Evolutionary conservation across 2,888 invertebrate species (phyloP), one percentile per base, ranked within the genome.

Genomic region (Diaphora mendica): DNA sequence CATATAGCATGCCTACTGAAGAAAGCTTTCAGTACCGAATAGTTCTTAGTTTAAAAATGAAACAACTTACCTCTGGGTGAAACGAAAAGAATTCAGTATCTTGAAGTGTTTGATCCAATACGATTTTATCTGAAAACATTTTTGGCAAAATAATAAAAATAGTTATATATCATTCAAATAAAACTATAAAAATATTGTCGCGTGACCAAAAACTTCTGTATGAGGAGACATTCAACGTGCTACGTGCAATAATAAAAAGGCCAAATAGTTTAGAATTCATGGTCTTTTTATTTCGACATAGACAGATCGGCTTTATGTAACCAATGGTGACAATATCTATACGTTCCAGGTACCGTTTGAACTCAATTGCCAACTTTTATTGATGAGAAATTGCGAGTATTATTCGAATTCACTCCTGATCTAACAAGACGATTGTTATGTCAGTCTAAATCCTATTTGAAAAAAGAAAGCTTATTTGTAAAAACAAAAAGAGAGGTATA

Each of bases 51-150:
- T 65, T 23, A 65, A 35, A 0, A 20, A 23, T 35, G 35, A 0
- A 33, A 64, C 2, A 13, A 68, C 93, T 93, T 91, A 97, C 97
- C 89, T 96, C 90, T 0, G 94, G 94, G 87, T 96, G 96, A 39
- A 94, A 89, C 8, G 89, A 88, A 90, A 97, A 97, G 87, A 97
- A 97, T 64, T 94, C 92, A 17, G 96, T 93, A 81, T 97, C 97
- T 48, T 96, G 96, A 74, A 97, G 93, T 0, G 97, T 96, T 89
- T 97, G 96, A 75, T 96, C 96, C 81, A 97, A 91, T 79, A 97
- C 96, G 35, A 96, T 95, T 91, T 97, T 97, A 94, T 97, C 97
- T 97, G 95, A 67, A 96, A 96, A 55, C 20, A 64, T 69, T 48
- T 59, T 42, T 3, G 23, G 30, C 42, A 72, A 71, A 64, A 77